Conservation (phyloP, 1,140 invertebrate species). For the Cryptotermes secundus region DNA sequence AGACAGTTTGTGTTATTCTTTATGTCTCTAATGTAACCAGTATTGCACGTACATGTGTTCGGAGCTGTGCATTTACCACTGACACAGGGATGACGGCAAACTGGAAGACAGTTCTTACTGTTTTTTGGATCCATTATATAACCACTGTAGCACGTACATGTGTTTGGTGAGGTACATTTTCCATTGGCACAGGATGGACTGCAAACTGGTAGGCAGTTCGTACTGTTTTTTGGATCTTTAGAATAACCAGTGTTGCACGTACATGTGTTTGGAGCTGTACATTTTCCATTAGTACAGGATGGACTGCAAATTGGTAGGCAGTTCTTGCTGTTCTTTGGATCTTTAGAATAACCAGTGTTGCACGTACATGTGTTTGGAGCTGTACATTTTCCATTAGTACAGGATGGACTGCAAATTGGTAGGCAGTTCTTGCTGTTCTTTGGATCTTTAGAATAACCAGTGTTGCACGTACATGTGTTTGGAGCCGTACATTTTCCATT, state of each 20-base stretch:
- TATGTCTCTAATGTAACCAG: conserved; percentile 46
- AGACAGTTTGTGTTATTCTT: conserved; percentile 38
- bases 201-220: conserved; percentile 36
- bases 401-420: conserved; percentile 59
- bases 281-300: conserved; percentile 35
- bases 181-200: conserved; percentile 40
- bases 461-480: conserved; percentile 51
- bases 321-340: conserved; percentile 21
- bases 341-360: conserved; percentile 38
- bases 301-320: conserved; percentile 37
- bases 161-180: conserved; percentile 40
- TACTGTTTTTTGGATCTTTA: conserved; percentile 37
- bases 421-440: conserved; percentile 48
- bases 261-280: conserved; percentile 45
- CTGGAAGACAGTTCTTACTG: conserved; percentile 22
- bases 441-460: conserved; percentile 37
- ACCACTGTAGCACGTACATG: conserved; percentile 41
- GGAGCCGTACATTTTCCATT: conserved; percentile 41
- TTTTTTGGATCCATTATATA: conserved; percentile 34
- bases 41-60: conserved; percentile 51
- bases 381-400: conserved; percentile 58
- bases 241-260: conserved; percentile 46
- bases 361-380: conserved; percentile 57
- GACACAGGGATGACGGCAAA: conserved; percentile 45
- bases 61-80: conserved; percentile 51